A percentile compares a stretch with the other conserved stretches of the same genome.
Evolutionary conservation across 2,113 vertebrate species (phyloP).

Genomic region (Megaceryle maxima): DNA sequence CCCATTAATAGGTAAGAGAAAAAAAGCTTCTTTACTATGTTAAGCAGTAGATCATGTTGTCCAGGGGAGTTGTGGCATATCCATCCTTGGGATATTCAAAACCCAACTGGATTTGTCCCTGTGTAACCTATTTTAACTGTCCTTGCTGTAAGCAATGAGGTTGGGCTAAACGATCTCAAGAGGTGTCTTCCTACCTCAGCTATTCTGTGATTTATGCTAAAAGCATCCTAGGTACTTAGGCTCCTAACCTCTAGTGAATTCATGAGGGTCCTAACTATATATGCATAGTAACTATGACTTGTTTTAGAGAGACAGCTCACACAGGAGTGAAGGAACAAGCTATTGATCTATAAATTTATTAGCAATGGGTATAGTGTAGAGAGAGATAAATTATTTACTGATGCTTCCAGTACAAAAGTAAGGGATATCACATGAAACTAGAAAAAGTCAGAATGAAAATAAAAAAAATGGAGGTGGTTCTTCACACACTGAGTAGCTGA

Average conservation of each 20-base stretch:
- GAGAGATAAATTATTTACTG: not conserved
- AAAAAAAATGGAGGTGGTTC: fast-evolving
- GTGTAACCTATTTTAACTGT: not conserved
- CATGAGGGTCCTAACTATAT: not conserved
- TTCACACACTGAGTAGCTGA: not conserved
- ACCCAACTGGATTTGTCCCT: not conserved
- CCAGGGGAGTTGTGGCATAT: not conserved
- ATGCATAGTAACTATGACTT: not conserved
- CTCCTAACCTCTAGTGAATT: not conserved
- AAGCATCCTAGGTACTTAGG: not conserved
- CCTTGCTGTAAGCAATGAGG: not conserved
- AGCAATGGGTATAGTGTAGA: not conserved
- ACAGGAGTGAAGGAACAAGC: not conserved
- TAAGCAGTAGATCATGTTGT: not conserved
- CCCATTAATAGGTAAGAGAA: not conserved
- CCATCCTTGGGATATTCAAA: not conserved
- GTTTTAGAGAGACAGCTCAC: not conserved
- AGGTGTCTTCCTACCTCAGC: not conserved
- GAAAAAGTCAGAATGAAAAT: not conserved
- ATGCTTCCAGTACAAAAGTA: not conserved
- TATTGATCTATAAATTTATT: not conserved
- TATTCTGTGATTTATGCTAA: not conserved
- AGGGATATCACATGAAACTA: not conserved
- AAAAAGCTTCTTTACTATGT: not conserved
- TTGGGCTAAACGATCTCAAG: not conserved